Conservation (phyloP, 2,113 vertebrate species). For the Oxyruncus cristatus region DNA sequence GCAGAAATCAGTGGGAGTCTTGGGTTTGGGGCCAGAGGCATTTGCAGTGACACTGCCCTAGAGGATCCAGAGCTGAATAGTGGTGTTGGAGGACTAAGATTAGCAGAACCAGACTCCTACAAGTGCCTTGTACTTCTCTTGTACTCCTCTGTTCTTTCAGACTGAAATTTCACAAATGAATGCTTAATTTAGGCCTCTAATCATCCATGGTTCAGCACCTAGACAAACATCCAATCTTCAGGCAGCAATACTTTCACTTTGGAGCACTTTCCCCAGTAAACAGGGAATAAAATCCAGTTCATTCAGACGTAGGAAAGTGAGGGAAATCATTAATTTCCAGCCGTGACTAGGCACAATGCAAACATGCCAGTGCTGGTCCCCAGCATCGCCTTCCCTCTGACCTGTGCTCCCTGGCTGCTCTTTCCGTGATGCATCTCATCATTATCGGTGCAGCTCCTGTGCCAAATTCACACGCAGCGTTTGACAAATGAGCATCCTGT, state of each 20-base stretch:
- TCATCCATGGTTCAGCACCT: neutral
- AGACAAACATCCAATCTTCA: neutral
- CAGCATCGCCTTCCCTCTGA: slow-evolving; percentile 1
- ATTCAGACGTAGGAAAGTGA: neutral
- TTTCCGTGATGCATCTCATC: neutral
- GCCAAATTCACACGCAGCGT: neutral
- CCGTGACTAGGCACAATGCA: neutral
- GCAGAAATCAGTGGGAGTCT: neutral
- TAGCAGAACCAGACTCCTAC: neutral
- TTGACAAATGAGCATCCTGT: slow-evolving; percentile 30
- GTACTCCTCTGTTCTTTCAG: neutral
- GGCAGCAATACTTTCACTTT: neutral
- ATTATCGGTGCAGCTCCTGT: neutral
- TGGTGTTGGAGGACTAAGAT: neutral
- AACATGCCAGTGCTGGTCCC: neutral
- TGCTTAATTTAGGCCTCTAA: neutral
- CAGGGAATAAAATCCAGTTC: neutral
- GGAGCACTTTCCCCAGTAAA: neutral
- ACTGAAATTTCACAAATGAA: neutral
- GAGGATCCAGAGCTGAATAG: neutral
- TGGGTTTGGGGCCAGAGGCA: neutral
- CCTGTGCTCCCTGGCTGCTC: neutral
- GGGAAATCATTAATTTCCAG: slow-evolving; percentile 3
- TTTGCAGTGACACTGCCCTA: neutral
- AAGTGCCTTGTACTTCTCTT: neutral